Conservation (phyloP, 2,888 invertebrate species). For the Athalia circularis region DNA sequence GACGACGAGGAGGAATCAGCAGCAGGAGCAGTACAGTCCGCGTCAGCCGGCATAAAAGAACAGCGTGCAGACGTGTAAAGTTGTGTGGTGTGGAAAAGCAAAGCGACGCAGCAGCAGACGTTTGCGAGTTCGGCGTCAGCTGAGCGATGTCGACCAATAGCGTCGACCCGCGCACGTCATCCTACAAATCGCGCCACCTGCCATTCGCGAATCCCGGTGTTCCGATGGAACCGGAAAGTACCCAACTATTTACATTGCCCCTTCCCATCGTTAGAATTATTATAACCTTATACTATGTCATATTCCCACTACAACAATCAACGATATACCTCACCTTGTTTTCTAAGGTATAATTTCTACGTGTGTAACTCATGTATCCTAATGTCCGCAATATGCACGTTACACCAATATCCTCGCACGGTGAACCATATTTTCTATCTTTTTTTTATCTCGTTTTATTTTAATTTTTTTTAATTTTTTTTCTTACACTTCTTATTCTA, state of each 20-base stretch:
- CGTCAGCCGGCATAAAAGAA: slow-evolving; percentile 21
- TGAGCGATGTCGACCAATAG: slow-evolving; percentile 67
- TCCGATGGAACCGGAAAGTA: slow-evolving; percentile 49
- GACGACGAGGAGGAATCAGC: not conserved
- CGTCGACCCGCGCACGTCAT: slow-evolving; percentile 63
- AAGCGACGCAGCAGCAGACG: slow-evolving; percentile 34
- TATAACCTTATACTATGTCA: not conserved
- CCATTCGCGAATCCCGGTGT: slow-evolving; percentile 62
- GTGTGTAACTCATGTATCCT: no score
- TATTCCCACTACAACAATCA: not conserved
- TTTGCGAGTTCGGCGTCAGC: slow-evolving; percentile 59
- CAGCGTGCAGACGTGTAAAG: no score
- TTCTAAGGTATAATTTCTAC: no score
- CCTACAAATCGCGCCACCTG: slow-evolving; percentile 71
- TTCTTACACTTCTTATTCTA: no score
- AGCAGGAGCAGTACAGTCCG: not conserved
- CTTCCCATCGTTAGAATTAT: slow-evolving; percentile 13
- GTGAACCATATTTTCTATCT: no score
- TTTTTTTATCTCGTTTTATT: no score
- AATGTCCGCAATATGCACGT: no score
- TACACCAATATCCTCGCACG: no score
- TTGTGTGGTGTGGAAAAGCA: slow-evolving; percentile 37
- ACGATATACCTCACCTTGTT: no score
- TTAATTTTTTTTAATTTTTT: no score
- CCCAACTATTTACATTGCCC: slow-evolving; percentile 13